phyloP scores from a whole-genome alignment of 1,140 invertebrate genomes.

The Eupeodes corollae region DNA sequence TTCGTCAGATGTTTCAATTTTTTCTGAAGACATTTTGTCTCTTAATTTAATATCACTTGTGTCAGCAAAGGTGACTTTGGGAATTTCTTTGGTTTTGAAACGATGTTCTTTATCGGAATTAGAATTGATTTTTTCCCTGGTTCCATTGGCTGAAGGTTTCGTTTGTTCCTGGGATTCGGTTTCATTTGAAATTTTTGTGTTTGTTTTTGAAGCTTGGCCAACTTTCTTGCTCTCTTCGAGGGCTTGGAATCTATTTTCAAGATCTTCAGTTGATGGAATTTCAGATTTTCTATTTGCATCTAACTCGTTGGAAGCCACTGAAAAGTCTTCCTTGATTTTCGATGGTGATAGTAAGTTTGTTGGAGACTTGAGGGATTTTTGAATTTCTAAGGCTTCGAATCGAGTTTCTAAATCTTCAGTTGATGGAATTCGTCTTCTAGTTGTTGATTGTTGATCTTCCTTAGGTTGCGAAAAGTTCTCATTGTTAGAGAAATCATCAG shows the following conservation, averaged over 20 bases:
- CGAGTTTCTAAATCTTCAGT: slow-evolving; percentile 31
- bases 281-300: slow-evolving; percentile 17
- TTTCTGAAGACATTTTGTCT: too few relatives aligned
- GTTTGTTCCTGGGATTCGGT: slow-evolving; percentile 12
- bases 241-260: slow-evolving; percentile 27
- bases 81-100: too few relatives aligned
- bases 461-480: too few relatives aligned
- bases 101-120: too few relatives aligned
- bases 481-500: too few relatives aligned
- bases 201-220: too few relatives aligned
- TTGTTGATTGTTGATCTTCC: slow-evolving; percentile 17
- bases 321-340: neutral
- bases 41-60: too few relatives aligned
- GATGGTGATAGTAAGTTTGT: neutral
- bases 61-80: too few relatives aligned
- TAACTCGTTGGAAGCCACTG: neutral
- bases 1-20: too few relatives aligned
- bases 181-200: neutral
- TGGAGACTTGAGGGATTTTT: slow-evolving; percentile 9
- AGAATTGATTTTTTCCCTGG: too few relatives aligned
- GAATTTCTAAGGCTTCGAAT: slow-evolving; percentile 24
- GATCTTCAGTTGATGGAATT: slow-evolving; percentile 29
- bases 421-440: slow-evolving; percentile 21
- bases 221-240: slow-evolving; percentile 28
- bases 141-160: slow-evolving; percentile 3